These are phyloP conservation scores for Megathymus violae DNA, from an alignment of 1,140 invertebrate species.

Conservation along the genomic window DNA sequence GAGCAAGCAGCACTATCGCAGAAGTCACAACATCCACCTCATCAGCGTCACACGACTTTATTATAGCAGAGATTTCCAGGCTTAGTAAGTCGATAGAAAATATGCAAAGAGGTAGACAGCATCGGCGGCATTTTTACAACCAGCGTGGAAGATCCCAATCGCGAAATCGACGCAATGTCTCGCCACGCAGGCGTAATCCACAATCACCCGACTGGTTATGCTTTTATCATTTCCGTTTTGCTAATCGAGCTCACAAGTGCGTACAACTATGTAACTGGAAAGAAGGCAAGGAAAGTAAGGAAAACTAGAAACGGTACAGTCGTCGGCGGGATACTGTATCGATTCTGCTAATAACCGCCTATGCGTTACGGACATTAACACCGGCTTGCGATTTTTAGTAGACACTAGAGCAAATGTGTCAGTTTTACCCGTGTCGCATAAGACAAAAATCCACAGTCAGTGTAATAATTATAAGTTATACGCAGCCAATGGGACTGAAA, in stretches of 20 bases:
- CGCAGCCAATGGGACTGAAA: constrained; percentile 45
- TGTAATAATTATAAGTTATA: constrained; percentile 36
- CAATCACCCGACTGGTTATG: constrained; percentile 3
- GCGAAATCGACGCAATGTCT: not conserved
- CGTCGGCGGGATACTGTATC: constrained; percentile 10
- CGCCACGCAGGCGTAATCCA: not conserved
- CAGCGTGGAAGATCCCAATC: not conserved
- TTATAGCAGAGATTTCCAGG: not conserved
- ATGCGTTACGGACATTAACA: constrained; percentile 39
- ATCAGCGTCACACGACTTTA: not conserved
- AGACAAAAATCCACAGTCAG: no score
- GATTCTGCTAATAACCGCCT: constrained; percentile 27
- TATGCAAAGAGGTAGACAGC: not conserved
- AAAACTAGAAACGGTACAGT: constrained; percentile 28
- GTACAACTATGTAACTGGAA: constrained; percentile 5
- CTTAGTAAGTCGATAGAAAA: not conserved
- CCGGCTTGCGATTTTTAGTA: constrained; percentile 37
- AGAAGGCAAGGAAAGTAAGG: not conserved
- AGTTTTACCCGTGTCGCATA: constrained; percentile 36
- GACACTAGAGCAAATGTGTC: constrained; percentile 56
- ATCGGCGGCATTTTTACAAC: not conserved
- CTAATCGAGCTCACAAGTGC: constrained; percentile 14
- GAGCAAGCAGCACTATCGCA: not conserved
- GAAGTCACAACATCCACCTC: not conserved
- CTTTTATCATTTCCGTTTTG: constrained; percentile 17